phyloP scores from a whole-genome alignment of 1,140 invertebrate species.

The Drosophila seguyi region DNA sequence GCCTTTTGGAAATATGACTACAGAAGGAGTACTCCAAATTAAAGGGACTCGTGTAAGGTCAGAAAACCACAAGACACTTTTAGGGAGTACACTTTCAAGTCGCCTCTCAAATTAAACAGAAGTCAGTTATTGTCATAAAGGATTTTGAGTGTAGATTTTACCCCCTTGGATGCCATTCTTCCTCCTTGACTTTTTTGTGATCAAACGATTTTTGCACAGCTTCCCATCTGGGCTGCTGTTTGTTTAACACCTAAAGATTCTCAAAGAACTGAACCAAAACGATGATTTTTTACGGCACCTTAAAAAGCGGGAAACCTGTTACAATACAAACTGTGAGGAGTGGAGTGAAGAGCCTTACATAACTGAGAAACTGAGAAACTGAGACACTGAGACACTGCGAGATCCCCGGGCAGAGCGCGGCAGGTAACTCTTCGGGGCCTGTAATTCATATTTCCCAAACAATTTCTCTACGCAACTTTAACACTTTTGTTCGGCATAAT shows the following conservation, averaged over 20 bases:
- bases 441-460: constrained; percentile 69
- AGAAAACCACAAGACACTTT: constrained; percentile 38
- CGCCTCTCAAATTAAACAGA: constrained; percentile 43
- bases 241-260: constrained; percentile 54
- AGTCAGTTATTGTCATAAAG: constrained; percentile 36
- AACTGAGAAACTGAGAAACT: constrained; percentile 15
- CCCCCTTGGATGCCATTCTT: constrained; percentile 29
- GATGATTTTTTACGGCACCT: constrained; percentile 49
- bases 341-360: constrained; percentile 24
- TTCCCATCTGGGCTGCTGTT: constrained; percentile 47
- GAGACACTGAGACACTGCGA: not conserved
- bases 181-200: not conserved
- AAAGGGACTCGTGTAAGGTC: constrained; percentile 17
- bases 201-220: constrained; percentile 47
- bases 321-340: constrained; percentile 21
- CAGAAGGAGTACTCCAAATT: constrained; percentile 5
- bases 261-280: constrained; percentile 33
- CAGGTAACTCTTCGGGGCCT: constrained; percentile 62
- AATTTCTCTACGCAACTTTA: constrained; percentile 67
- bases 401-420: constrained; percentile 40
- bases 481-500: constrained; percentile 64
- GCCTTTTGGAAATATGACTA: constrained; percentile 17
- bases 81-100: constrained; percentile 20
- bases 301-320: constrained; percentile 48
- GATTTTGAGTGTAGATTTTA: constrained; percentile 1